Evolutionary conservation across 2,888 invertebrate genomes (phyloP).

Genomic region (Drosophila pseudotalamancana): DNA sequence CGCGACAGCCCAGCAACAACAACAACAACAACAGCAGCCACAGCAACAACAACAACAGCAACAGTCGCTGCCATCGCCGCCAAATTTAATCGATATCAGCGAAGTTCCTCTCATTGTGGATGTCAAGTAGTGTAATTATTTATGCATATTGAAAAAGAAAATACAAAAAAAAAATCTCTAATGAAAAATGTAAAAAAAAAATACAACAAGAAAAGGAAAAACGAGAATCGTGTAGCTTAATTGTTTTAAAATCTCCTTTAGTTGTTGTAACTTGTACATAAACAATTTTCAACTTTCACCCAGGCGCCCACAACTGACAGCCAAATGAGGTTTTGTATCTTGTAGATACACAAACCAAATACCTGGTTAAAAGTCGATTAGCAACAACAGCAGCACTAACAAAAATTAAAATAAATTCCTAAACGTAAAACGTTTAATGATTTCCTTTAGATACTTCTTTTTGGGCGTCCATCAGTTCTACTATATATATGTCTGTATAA

Average conservation of each 20-base stretch:
- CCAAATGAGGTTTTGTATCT: conserved; percentile 26
- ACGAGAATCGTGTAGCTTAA: conserved; percentile 65
- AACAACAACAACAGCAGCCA: conserved; percentile 42
- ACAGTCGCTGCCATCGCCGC: conserved; percentile 79
- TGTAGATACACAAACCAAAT: conserved; percentile 12
- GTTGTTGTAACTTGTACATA: conserved; percentile 76
- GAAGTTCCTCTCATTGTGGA: conserved; percentile 84
- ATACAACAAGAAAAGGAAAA: conserved; percentile 26
- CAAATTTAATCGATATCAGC: conserved; percentile 84
- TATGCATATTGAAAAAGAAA: conserved; percentile 64
- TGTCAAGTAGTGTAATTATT: conserved; percentile 83
- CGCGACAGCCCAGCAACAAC: conserved; percentile 48
- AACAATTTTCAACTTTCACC: conserved; percentile 59
- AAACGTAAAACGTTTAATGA: conserved; percentile 59
- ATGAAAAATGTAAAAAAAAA: conserved; percentile 60
- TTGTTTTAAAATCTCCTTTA: conserved; percentile 64
- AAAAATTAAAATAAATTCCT: conserved; percentile 23
- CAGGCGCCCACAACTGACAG: conserved; percentile 37
- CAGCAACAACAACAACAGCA: conserved; percentile 58
- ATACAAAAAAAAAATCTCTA: conserved; percentile 32
- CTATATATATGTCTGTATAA: conserved; percentile 65
- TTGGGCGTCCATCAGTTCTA: conserved; percentile 33
- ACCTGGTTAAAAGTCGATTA: conserved; percentile 25
- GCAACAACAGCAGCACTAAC: too few species aligned
- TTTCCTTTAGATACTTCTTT: conserved; percentile 7